Percentiles rank a stretch among this genome's conserved stretches.
Conservation (phyloP, 2,797 vertebrate genomes). For the Eleutherodactylus coqui region DNA sequence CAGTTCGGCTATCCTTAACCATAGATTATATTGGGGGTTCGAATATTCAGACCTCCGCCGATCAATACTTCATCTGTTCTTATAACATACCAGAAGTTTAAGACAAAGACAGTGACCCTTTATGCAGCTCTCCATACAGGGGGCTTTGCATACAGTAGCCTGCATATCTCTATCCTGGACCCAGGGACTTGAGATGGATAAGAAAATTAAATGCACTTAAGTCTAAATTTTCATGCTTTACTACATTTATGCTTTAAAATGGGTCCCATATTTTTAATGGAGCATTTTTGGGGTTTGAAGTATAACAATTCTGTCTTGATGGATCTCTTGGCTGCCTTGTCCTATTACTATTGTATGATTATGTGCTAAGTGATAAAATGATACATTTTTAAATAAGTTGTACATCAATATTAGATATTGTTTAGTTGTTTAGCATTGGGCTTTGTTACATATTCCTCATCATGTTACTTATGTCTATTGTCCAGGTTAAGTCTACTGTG, state of each 20-base stretch:
- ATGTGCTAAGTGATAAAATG: background rate
- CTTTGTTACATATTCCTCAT: slow-evolving; percentile 16
- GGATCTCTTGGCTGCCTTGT: background rate
- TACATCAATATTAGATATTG: background rate
- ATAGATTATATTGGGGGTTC: too few relatives aligned
- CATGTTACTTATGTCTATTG: background rate
- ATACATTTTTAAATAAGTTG: background rate
- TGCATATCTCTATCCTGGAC: background rate
- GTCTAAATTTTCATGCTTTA: background rate
- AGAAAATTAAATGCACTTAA: background rate
- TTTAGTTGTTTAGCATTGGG: background rate
- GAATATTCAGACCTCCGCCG: background rate
- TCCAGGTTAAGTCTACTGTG: background rate
- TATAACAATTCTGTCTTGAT: background rate
- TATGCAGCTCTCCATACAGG: too few relatives aligned
- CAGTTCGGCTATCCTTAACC: too few relatives aligned
- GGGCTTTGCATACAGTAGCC: too few relatives aligned
- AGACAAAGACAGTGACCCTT: too few relatives aligned
- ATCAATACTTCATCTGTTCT: background rate
- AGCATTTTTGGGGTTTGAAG: too few relatives aligned
- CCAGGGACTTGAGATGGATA: background rate
- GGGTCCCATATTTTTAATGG: background rate
- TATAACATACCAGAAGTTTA: background rate
- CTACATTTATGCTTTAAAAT: background rate
- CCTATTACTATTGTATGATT: background rate